These are phyloP conservation scores for Sweltsa coloradensis DNA, from an alignment of 1,140 invertebrate genomes.

Conservation along the genomic window DNA sequence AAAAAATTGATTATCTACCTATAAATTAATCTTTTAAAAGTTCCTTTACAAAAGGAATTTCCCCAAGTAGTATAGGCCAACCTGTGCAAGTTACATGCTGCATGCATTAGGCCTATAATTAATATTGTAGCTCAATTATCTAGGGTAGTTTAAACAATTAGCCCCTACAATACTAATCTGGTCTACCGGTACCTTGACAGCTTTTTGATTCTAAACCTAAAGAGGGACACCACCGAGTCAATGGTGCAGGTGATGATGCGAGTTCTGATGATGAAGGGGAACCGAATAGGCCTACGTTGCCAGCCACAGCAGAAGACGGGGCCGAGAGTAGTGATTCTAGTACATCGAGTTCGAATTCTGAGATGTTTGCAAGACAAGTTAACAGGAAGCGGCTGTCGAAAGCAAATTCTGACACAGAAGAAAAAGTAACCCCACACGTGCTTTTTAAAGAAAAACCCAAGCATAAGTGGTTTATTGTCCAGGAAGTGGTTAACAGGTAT, in stretches of 20 bases:
- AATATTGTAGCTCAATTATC: no score
- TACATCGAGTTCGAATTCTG: slow-evolving; percentile 2
- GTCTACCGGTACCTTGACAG: no score
- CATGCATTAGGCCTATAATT: no score
- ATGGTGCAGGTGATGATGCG: slow-evolving; percentile 14
- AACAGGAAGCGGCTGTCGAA: slow-evolving; percentile 28
- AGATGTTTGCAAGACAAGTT: slow-evolving; percentile 12
- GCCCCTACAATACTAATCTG: no score
- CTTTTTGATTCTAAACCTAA: no score
- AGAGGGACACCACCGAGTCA: no score
- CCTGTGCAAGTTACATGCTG: no score
- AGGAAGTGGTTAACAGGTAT: slow-evolving; percentile 27
- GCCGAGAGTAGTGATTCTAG: not conserved
- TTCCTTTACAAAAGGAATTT: no score
- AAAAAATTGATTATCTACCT: not conserved
- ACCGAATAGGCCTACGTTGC: not conserved
- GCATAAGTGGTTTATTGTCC: slow-evolving; percentile 48
- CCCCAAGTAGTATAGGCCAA: no score
- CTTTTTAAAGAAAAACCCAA: slow-evolving; percentile 46
- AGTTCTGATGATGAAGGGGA: not conserved
- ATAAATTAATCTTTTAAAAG: slow-evolving; percentile 10
- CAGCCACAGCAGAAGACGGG: slow-evolving; percentile 2
- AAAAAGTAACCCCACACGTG: slow-evolving; percentile 34
- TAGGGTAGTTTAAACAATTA: no score
- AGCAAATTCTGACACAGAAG: slow-evolving; percentile 28